A percentile compares a stretch with the other conserved stretches of the same genome.
phyloP scores from a whole-genome alignment of 2,113 vertebrate species.

The Plectropomus leopardus region DNA sequence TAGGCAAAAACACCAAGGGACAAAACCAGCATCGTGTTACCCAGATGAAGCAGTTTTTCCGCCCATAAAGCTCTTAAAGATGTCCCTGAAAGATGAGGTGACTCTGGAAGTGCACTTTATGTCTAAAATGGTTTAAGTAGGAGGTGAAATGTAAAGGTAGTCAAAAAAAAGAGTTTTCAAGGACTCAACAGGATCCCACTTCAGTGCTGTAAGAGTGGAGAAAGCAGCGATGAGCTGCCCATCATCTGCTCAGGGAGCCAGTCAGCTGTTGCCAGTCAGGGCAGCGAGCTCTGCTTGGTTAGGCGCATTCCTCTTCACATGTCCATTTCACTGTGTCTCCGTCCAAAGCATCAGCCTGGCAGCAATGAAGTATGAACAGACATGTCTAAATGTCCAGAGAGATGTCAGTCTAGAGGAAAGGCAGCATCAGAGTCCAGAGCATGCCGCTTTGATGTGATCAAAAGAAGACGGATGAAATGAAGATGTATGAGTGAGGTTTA shows the following conservation, averaged over 20 bases:
- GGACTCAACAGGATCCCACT: slow-evolving; percentile 14
- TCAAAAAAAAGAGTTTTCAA: background rate
- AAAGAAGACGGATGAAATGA: background rate
- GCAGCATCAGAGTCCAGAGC: background rate
- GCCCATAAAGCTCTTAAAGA: slow-evolving; percentile 15
- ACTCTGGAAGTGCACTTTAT: background rate
- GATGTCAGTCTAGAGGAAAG: background rate
- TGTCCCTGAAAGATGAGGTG: slow-evolving; percentile 14
- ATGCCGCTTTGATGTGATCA: background rate
- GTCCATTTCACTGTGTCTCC: slow-evolving; percentile 18
- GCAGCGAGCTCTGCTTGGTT: slow-evolving; percentile 8
- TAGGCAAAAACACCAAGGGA: slow-evolving; percentile 15
- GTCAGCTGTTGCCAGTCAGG: slow-evolving; percentile 32
- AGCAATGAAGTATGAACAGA: slow-evolving; percentile 3
- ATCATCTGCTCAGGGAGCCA: slow-evolving; percentile 42
- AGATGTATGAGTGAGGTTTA: background rate
- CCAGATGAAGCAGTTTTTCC: slow-evolving; percentile 10
- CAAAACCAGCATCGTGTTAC: slow-evolving; percentile 25
- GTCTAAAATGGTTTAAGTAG: slow-evolving; percentile 4
- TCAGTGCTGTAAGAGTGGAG: slow-evolving; percentile 14
- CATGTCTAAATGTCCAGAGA: slow-evolving; percentile 5
- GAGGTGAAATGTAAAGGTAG: slow-evolving; percentile 19
- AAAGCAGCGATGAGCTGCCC: slow-evolving; percentile 27
- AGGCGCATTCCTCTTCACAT: slow-evolving; percentile 7
- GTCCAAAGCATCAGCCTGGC: slow-evolving; percentile 6